These are phyloP conservation scores for Quadroppia sp. DNA, from an alignment of 2,888 invertebrate genomes.

Conservation along the genomic window DNA sequence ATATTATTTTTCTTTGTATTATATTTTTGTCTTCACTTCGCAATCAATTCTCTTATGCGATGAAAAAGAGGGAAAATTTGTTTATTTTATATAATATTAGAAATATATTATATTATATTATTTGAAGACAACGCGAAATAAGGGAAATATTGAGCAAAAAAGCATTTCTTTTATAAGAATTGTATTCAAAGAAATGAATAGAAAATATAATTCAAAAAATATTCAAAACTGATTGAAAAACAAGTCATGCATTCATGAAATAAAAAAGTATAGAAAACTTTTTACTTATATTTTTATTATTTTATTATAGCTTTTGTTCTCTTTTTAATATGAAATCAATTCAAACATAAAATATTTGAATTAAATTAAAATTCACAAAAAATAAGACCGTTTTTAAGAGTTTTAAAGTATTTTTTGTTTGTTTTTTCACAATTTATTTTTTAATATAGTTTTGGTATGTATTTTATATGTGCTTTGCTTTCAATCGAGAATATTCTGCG, in stretches of 20 bases:
- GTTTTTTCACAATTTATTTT: background rate
- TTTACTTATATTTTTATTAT: background rate
- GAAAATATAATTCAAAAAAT: background rate
- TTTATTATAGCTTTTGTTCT: background rate
- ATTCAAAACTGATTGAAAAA: background rate
- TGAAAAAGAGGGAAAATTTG: background rate
- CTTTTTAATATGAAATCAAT: constrained; percentile 8
- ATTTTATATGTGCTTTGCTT: background rate
- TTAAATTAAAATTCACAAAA: constrained; percentile 8
- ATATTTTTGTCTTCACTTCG: background rate
- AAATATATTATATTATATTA: no score
- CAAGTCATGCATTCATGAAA: constrained; percentile 1
- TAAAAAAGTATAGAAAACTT: background rate
- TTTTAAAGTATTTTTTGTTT: no score
- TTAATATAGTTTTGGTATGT: background rate
- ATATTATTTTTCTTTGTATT: background rate
- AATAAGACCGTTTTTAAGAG: background rate
- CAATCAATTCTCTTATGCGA: background rate
- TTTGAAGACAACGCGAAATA: no score
- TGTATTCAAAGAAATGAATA: background rate
- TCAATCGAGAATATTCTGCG: background rate
- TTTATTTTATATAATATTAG: no score
- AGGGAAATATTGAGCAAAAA: no score
- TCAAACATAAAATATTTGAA: constrained; percentile 6
- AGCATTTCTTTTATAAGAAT: background rate